A percentile compares a stretch with the other conserved stretches of the same genome.
These are phyloP conservation scores for Orientallactaga bullata DNA, from an alignment of 2,113 vertebrate genomes.

Conservation along the genomic window DNA sequence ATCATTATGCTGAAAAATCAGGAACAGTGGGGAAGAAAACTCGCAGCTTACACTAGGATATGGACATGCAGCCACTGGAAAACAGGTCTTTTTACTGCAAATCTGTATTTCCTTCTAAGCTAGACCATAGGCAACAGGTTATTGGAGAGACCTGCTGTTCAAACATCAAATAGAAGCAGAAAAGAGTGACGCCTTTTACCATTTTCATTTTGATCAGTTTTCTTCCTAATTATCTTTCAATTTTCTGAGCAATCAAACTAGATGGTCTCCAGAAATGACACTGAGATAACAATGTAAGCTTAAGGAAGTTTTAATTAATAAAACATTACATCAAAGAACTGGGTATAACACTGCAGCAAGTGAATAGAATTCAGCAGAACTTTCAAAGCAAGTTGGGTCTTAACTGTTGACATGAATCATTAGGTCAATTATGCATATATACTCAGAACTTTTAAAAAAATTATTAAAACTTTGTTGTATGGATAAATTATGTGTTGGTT, in stretches of 20 bases:
- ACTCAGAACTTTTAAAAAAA: neutral
- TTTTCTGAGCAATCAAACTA: neutral
- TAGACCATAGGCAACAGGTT: neutral
- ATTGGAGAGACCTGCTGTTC: neutral
- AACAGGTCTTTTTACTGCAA: neutral
- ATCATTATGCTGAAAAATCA: conserved; percentile 44
- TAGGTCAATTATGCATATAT: neutral
- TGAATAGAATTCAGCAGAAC: neutral
- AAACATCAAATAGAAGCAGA: neutral
- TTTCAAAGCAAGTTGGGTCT: neutral
- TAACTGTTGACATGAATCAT: neutral
- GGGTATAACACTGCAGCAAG: neutral
- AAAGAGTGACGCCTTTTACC: fast-evolving
- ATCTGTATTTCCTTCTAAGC: neutral
- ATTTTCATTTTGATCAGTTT: neutral
- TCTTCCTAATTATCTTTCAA: neutral
- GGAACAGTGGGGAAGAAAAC: neutral
- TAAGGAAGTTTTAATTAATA: neutral
- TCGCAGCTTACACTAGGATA: neutral
- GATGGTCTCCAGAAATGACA: conserved; percentile 7
- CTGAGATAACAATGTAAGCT: neutral
- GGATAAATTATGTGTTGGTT: too few species aligned
- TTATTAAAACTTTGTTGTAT: too few species aligned
- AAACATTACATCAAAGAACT: neutral
- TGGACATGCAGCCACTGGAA: neutral